These are phyloP conservation scores for Mobula hypostoma DNA, from an alignment of 2,113 vertebrate species.

Conservation along the genomic window DNA sequence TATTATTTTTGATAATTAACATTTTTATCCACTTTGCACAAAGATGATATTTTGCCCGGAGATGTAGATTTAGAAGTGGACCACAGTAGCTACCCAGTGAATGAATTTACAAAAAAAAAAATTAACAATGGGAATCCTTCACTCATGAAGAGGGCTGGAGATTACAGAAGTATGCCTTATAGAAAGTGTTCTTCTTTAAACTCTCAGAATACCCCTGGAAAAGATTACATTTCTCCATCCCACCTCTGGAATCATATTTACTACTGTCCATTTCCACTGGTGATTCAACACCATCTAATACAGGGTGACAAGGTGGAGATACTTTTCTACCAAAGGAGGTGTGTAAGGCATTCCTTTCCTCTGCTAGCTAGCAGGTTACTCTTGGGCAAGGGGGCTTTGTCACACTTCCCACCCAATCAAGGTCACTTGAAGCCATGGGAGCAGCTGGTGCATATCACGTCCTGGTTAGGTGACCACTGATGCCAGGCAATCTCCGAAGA, in stretches of 20 bases:
- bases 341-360: too few relatives aligned
- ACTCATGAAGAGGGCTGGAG: not conserved
- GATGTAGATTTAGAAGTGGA: not conserved
- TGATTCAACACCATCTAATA: not conserved
- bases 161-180: not conserved
- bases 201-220: not conserved
- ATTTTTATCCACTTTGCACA: not conserved
- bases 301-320: too few relatives aligned
- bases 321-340: too few relatives aligned
- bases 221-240: not conserved
- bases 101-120: not conserved
- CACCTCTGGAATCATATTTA: not conserved
- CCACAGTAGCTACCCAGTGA: not conserved
- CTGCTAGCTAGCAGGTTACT: too few relatives aligned
- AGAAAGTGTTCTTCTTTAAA: not conserved
- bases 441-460: too few relatives aligned
- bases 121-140: not conserved
- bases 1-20: not conserved
- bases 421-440: too few relatives aligned
- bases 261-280: not conserved
- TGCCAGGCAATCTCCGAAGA: too few relatives aligned
- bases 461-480: too few relatives aligned
- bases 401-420: too few relatives aligned
- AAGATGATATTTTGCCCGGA: not conserved
- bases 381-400: too few relatives aligned